Percentiles rank a stretch among this genome's conserved stretches.
phyloP scores from a whole-genome alignment of 2,113 vertebrate species.

The Mustela nigripes region DNA sequence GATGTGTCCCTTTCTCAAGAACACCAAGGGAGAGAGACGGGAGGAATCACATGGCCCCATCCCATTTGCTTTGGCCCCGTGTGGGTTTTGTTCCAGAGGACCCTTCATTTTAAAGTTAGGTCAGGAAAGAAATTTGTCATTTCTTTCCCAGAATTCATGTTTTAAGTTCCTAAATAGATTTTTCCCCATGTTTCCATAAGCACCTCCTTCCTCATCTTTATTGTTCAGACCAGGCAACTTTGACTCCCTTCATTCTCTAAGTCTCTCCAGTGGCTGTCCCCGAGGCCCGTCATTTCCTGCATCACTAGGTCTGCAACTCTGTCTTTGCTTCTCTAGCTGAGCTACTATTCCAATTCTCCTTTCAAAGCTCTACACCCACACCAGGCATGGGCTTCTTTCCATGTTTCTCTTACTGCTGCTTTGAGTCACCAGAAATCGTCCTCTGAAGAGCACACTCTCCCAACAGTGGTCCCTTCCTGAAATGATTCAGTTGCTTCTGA shows the following conservation, averaged over 20 bases:
- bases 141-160: not conserved
- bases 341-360: not conserved
- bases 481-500: conserved; percentile 51
- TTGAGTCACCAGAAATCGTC: conserved; percentile 57
- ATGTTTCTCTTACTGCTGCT: conserved; percentile 8
- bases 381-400: not conserved
- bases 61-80: not conserved
- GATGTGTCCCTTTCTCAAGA: not conserved
- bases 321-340: conserved; percentile 14
- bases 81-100: not conserved
- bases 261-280: not conserved
- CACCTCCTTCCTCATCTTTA: not conserved
- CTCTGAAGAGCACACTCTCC: conserved; percentile 11
- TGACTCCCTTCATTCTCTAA: not conserved
- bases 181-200: not conserved
- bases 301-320: conserved; percentile 46
- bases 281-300: not conserved
- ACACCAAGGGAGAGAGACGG: not conserved
- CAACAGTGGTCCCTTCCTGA: conserved; percentile 29
- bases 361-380: not conserved
- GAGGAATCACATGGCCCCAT: not conserved
- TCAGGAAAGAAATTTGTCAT: not conserved
- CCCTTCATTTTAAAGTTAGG: conserved; percentile 17
- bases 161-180: not conserved
- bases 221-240: not conserved